Percentiles rank a stretch among this genome's conserved stretches.
Conservation (phyloP, 2,888 invertebrate species). For the Cremastinae sp. region DNA sequence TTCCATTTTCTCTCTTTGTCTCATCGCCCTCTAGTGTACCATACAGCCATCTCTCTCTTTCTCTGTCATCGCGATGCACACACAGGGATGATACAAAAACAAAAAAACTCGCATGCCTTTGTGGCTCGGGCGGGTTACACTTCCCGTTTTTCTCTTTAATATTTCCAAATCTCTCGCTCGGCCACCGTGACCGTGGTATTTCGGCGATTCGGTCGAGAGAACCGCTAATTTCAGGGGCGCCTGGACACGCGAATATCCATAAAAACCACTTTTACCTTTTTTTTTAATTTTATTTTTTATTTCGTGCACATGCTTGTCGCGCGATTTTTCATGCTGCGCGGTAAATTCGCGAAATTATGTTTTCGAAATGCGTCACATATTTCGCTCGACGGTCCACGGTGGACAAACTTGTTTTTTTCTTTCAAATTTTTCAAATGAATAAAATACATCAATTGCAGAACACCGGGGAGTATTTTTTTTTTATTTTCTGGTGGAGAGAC, state of each 20-base stretch:
- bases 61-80: conserved; percentile 15
- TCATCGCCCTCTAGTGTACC: not conserved
- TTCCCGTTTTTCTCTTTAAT: conserved; percentile 25
- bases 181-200: conserved; percentile 46
- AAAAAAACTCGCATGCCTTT: conserved; percentile 50
- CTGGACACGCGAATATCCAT: not conserved
- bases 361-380: too few species aligned
- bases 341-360: not conserved
- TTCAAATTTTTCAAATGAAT: too few species aligned
- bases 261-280: conserved; percentile 1
- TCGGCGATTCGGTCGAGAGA: conserved; percentile 49
- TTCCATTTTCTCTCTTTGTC: too few species aligned
- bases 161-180: conserved; percentile 19
- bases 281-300: not conserved
- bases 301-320: not conserved
- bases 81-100: conserved; percentile 43
- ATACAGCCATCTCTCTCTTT: conserved; percentile 5
- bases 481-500: too few species aligned
- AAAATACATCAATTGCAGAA: too few species aligned
- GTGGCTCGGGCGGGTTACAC: conserved; percentile 36
- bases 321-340: not conserved
- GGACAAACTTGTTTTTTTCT: too few species aligned
- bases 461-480: too few species aligned
- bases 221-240: conserved; percentile 25
- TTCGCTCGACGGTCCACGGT: too few species aligned